A percentile compares a stretch with the other conserved stretches of the same genome.
Evolutionary conservation across 2,797 vertebrate genomes (phyloP).

Genomic region (Pipistrellus nathusii): DNA sequence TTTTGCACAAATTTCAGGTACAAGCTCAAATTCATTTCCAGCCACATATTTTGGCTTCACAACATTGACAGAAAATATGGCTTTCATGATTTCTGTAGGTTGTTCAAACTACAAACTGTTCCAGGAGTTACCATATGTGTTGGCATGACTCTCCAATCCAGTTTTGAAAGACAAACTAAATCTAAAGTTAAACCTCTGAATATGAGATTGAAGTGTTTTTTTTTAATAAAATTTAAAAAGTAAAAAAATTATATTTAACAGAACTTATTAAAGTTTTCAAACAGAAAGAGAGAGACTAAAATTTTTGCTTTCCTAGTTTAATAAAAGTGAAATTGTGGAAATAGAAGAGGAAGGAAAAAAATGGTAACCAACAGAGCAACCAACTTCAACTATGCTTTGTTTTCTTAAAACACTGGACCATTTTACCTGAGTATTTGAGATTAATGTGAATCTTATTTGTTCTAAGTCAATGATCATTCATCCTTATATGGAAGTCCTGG

Average conservation of each 20-base stretch:
- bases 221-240: neutral
- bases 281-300: neutral
- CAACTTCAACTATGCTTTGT: neutral
- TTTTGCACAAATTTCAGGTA: conserved; percentile 65
- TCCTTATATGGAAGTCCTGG: neutral
- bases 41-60: conserved; percentile 52
- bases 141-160: conserved; percentile 50
- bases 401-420: neutral
- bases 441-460: neutral
- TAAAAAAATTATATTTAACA: neutral
- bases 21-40: conserved; percentile 62
- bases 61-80: conserved; percentile 55
- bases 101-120: conserved; percentile 60
- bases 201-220: neutral
- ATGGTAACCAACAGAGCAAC: neutral
- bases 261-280: neutral
- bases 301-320: neutral
- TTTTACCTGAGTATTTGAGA: neutral
- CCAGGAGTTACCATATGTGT: conserved; percentile 72
- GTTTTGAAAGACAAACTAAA: conserved; percentile 72
- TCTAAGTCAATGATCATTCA: neutral
- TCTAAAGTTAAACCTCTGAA: conserved; percentile 49
- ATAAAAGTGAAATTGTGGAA: neutral
- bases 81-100: conserved; percentile 50
- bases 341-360: neutral